Conservation (phyloP, 2,797 vertebrate genomes). For the Molossus alvarezi region DNA sequence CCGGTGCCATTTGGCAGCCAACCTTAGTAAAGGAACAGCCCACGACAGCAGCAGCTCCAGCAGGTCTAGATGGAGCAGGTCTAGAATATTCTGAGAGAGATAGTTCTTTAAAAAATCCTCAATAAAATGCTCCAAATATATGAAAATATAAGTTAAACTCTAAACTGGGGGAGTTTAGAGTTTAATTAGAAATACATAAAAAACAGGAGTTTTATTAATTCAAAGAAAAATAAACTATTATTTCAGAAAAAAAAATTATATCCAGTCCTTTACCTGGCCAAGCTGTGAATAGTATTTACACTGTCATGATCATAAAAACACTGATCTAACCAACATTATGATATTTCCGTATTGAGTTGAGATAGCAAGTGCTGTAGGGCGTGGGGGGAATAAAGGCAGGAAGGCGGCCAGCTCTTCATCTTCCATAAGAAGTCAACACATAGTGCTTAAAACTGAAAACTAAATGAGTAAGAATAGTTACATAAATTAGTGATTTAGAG, state of each 20-base stretch:
- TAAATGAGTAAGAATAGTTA: background rate
- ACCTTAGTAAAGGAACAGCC: background rate
- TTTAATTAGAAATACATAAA: conserved; percentile 22
- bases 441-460: background rate
- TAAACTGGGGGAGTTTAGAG: background rate
- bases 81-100: background rate
- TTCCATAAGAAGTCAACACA: background rate
- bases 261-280: background rate
- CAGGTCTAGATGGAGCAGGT: background rate
- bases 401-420: background rate
- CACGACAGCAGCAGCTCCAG: background rate
- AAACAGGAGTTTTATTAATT: conserved; percentile 31
- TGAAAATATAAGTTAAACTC: background rate
- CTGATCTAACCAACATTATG: background rate
- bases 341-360: background rate
- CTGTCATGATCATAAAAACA: background rate
- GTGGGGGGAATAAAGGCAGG: accelerated
- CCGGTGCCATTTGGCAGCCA: background rate
- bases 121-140: background rate
- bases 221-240: conserved; percentile 43
- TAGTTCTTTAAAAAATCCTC: background rate
- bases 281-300: background rate
- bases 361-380: background rate
- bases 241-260: conserved; percentile 46
- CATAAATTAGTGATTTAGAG: conserved; percentile 28